A percentile compares a stretch with the other conserved stretches of the same genome.
Conservation (phyloP, 2,888 invertebrate species). For the Xestia rhomboidea region DNA sequence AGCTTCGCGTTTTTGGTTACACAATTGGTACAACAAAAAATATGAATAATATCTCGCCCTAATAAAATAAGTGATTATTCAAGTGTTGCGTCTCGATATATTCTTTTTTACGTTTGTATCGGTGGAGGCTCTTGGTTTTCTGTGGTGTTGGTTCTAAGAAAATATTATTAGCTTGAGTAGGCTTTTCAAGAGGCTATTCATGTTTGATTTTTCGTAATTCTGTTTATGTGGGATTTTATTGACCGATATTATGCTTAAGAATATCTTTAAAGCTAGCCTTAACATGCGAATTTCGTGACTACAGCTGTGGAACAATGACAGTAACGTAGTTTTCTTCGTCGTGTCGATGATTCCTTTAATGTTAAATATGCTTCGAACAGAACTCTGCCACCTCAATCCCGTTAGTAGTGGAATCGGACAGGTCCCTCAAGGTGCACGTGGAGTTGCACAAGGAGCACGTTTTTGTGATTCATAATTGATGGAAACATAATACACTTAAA, state of each 20-base stretch:
- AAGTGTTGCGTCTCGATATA: conserved; percentile 75
- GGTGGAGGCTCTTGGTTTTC: conserved; percentile 2
- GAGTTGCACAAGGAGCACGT: not conserved
- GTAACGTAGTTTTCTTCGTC: not conserved
- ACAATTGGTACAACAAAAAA: conserved; percentile 81
- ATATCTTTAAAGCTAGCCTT: not conserved
- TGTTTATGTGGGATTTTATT: conserved; percentile 21
- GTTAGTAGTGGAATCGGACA: not conserved
- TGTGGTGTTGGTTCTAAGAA: conserved; percentile 53
- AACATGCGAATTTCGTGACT: not conserved
- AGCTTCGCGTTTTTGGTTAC: conserved; percentile 81
- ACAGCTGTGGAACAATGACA: not conserved
- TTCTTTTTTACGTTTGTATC: conserved; percentile 47
- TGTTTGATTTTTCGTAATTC: conserved; percentile 25
- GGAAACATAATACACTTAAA: not conserved
- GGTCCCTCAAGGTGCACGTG: not conserved
- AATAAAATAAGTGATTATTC: conserved; percentile 81
- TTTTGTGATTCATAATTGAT: not conserved
- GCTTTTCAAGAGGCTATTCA: conserved; percentile 53
- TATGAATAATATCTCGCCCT: conserved; percentile 73
- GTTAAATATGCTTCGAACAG: not conserved
- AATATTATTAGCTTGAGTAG: conserved; percentile 69
- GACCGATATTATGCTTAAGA: not conserved
- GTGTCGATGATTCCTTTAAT: not conserved
- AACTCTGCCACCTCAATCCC: not conserved